A percentile compares a stretch with the other conserved stretches of the same genome.
phyloP scores from a whole-genome alignment of 2,888 invertebrate genomes.

The Orthosia gracilis region DNA sequence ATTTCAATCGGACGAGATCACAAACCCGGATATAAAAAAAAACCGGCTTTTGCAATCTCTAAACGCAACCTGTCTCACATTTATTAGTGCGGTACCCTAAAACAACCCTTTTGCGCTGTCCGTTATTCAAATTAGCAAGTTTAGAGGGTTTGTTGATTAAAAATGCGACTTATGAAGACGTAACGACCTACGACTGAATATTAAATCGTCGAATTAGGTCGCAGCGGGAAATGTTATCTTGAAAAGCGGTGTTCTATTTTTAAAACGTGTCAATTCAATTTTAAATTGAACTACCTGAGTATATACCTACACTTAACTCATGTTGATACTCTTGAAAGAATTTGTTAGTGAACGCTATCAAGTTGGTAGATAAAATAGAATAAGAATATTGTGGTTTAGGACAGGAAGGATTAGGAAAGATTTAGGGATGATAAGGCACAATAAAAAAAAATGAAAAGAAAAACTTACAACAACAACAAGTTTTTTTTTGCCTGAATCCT shows the following conservation, averaged over 20 bases:
- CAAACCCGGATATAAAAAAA: too few relatives aligned
- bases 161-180: constrained; percentile 77
- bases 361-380: too few relatives aligned
- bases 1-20: too few relatives aligned
- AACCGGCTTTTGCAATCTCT: too few relatives aligned
- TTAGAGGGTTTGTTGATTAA: constrained; percentile 79
- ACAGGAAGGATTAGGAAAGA: too few relatives aligned
- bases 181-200: constrained; percentile 49
- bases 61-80: constrained; percentile 53
- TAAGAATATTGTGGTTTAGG: too few relatives aligned
- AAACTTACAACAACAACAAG: too few relatives aligned
- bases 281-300: background rate
- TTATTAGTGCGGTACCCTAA: constrained; percentile 68
- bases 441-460: too few relatives aligned
- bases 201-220: constrained; percentile 65
- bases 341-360: too few relatives aligned
- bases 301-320: too few relatives aligned
- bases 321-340: too few relatives aligned
- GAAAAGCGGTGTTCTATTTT: background rate
- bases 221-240: constrained; percentile 16
- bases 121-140: constrained; percentile 84
- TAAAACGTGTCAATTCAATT: background rate
- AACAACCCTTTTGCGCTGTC: constrained; percentile 73
- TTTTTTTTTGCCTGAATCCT: background rate
- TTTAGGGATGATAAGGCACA: too few relatives aligned